Evolutionary conservation across 1,140 invertebrate genomes (phyloP), one percentile per base, ranked within the genome.

Genomic region (Heliothis virescens): DNA sequence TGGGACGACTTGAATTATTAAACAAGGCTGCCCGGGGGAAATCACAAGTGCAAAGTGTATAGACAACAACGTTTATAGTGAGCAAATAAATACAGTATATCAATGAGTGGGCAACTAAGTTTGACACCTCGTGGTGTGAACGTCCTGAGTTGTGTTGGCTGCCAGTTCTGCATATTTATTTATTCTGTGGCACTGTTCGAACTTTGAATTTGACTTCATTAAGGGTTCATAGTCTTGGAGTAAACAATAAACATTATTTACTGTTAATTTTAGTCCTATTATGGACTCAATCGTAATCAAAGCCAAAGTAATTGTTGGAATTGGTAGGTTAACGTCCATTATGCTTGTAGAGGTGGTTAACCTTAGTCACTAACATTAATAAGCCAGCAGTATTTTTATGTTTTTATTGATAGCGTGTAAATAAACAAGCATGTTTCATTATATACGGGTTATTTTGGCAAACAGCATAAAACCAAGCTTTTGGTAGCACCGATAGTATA

Each of bases 1-100:
- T 77, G 86, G 87, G 86, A 87, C 85, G 80, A 75, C 69, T 78
- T 92, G 91, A 92, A 92, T 92, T 91, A 91, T 90, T 92, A 88
- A 92, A 83, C 81, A 86, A 86, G 82, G 69, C 73, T 41, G 62
- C 89, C 85, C 89, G 50, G 62, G 90, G 89, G 90, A 92, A 92
- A 92, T 92, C 87, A 90, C 83, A 82, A 85, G 81, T 84, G 83
- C 82, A 81, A 79, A 81, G 57, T 79, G 47, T 26, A 76, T 76
- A 65, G 60, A 65, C 60, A 63, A 60, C 18, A 41, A 29, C 60
- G 74, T 48, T 65, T 65, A 76, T 63, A 65, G 21, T 34, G 21
- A 53, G 48, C 13, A 53, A 63, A 74, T 74, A 74, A 74, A 74
- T 74, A 71, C 48, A 71, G 48, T 71, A 76, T 76, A 55, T 75